A percentile compares a stretch with the other conserved stretches of the same genome.
phyloP scores from a whole-genome alignment of 1,140 invertebrate genomes.

The Eciton burchellii region DNA sequence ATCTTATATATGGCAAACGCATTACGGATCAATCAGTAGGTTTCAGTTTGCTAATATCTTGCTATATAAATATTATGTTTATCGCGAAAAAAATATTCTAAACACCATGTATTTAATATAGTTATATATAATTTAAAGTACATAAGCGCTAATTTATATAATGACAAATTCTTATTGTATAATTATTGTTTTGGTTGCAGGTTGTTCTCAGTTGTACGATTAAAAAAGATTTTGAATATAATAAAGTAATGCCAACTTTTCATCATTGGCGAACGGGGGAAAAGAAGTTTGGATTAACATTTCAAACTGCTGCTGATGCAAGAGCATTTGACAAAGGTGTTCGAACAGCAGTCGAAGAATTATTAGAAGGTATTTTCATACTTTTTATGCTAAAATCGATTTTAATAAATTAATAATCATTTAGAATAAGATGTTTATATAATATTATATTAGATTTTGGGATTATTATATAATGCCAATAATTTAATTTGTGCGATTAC shows the following conservation, averaged over 20 bases:
- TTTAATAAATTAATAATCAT: slow-evolving; percentile 12
- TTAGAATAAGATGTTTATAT: background rate
- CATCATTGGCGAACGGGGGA: slow-evolving; percentile 98
- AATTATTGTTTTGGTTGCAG: slow-evolving; percentile 87
- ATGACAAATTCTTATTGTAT: too few species aligned
- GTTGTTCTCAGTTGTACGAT: slow-evolving; percentile 97
- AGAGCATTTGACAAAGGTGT: slow-evolving; percentile 97
- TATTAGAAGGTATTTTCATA: slow-evolving; percentile 92
- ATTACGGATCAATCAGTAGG: slow-evolving; percentile 95
- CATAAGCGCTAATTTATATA: slow-evolving; percentile 38
- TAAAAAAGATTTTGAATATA: slow-evolving; percentile 98
- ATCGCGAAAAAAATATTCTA: background rate
- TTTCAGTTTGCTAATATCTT: slow-evolving; percentile 8
- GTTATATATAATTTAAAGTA: slow-evolving; percentile 8
- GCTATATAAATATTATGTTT: slow-evolving; percentile 9
- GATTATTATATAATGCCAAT: background rate
- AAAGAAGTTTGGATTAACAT: slow-evolving; percentile 97
- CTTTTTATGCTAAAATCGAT: slow-evolving; percentile 4
- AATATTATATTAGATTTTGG: background rate
- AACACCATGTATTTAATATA: background rate
- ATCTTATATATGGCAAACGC: slow-evolving; percentile 95
- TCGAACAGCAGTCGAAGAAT: slow-evolving; percentile 94
- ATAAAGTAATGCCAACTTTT: slow-evolving; percentile 99
- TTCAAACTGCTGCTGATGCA: slow-evolving; percentile 97
- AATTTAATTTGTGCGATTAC: background rate